Conservation (phyloP, 30 jellyfish, hydroid and myxozoan species). For the Hydractinia echinata region DNA sequence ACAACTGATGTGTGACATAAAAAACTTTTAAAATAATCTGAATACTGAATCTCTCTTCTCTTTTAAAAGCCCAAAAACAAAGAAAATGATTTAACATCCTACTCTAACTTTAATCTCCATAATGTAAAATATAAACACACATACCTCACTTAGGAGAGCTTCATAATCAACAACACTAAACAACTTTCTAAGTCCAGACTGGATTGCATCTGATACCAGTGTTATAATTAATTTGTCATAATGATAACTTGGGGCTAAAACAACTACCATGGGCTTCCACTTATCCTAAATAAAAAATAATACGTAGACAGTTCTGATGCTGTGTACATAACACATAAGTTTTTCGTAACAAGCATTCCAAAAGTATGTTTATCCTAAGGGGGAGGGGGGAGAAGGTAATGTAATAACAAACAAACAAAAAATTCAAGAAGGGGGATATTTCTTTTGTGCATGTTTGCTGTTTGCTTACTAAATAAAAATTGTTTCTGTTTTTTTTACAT, state of each 20-base stretch:
- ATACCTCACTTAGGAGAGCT: constrained; percentile 68
- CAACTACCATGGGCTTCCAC: constrained; percentile 60
- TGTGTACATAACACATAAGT: background rate
- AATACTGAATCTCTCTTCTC: no score
- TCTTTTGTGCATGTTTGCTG: background rate
- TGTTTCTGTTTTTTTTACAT: no score
- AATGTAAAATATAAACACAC: background rate
- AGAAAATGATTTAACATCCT: no score
- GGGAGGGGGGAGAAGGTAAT: background rate
- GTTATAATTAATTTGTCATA: constrained; percentile 32
- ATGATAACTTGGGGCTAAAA: constrained; percentile 48
- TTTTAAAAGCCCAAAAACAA: no score
- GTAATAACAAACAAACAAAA: background rate
- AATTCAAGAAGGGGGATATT: background rate
- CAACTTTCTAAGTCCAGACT: constrained; percentile 57
- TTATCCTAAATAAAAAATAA: constrained; percentile 44
- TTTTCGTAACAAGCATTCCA: background rate
- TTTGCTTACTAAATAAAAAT: no score
- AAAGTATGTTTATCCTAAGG: background rate
- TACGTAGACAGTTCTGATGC: no score
- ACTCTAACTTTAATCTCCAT: background rate
- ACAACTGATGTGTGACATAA: no score
- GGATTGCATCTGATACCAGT: constrained; percentile 43
- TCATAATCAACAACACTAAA: constrained; percentile 71
- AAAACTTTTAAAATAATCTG: no score